Percentiles rank a stretch among this genome's conserved stretches.
These are phyloP conservation scores for Tetranychus cinnabarinus DNA, from an alignment of 1,140 invertebrate species.

Conservation along the genomic window DNA sequence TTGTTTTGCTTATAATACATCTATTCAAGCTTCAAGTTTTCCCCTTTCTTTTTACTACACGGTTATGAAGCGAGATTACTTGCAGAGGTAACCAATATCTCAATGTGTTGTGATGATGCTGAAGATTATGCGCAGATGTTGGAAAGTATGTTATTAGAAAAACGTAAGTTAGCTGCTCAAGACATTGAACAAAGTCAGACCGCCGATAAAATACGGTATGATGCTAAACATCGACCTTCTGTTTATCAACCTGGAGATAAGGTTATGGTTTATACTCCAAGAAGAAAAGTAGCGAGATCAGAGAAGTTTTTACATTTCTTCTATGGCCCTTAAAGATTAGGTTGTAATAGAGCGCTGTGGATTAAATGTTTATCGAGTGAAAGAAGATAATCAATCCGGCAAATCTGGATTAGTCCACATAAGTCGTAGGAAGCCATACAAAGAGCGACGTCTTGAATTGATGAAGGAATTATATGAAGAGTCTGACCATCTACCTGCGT, in stretches of 20 bases:
- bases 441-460: too few relatives aligned
- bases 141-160: background rate
- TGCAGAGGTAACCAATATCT: background rate
- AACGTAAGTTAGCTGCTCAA: background rate
- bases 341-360: too few relatives aligned
- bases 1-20: slow-evolving; percentile 6
- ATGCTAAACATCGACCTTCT: background rate
- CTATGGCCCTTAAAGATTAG: too few relatives aligned
- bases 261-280: background rate
- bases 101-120: background rate
- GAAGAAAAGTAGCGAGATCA: background rate
- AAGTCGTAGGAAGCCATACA: too few relatives aligned
- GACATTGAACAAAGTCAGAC: background rate
- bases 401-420: too few relatives aligned
- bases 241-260: background rate
- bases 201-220: background rate
- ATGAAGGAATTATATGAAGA: too few relatives aligned
- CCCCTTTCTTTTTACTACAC: slow-evolving; percentile 14
- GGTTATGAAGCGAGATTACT: slow-evolving; percentile 11
- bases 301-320: too few relatives aligned
- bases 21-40: slow-evolving; percentile 10
- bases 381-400: too few relatives aligned
- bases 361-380: too few relatives aligned
- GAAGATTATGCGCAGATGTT: background rate
- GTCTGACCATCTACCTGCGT: too few relatives aligned